Evolutionary conservation across 1,140 invertebrate genomes (phyloP).

Genomic region (Drosophila tristis): DNA sequence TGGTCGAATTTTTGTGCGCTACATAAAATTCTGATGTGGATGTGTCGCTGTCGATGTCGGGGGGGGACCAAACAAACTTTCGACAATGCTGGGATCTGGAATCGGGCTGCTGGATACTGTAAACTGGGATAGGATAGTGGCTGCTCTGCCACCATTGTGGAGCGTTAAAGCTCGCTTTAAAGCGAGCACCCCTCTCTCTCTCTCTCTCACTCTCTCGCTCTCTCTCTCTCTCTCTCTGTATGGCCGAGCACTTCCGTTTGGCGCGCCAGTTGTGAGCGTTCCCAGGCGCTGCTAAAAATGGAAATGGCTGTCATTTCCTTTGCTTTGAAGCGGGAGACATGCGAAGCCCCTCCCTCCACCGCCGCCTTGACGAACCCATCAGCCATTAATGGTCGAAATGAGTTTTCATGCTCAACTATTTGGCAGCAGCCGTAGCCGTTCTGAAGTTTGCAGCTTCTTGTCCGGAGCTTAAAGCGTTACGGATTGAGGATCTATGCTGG

Average conservation of each 20-base stretch:
- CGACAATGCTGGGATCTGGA: slow-evolving; percentile 73
- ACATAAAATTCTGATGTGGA: slow-evolving; percentile 73
- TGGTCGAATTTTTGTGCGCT: slow-evolving; percentile 67
- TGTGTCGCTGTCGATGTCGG: slow-evolving; percentile 20
- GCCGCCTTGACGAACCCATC: not conserved
- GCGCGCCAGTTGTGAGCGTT: slow-evolving; percentile 67
- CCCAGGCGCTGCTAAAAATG: slow-evolving; percentile 61
- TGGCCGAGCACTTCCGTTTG: slow-evolving; percentile 13
- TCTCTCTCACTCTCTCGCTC: slow-evolving; percentile 9
- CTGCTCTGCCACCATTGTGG: slow-evolving; percentile 39
- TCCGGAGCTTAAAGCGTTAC: slow-evolving; percentile 11
- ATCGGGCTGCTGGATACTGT: slow-evolving; percentile 43
- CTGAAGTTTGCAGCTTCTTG: slow-evolving; percentile 43
- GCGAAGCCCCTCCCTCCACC: not conserved
- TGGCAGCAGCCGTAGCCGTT: slow-evolving; percentile 16
- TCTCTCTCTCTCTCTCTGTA: slow-evolving; percentile 10
- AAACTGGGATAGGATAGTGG: slow-evolving; percentile 1
- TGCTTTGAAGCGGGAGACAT: slow-evolving; percentile 46
- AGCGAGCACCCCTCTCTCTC: slow-evolving; percentile 2
- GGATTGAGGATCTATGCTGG: slow-evolving; percentile 4
- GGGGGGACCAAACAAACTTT: slow-evolving; percentile 62
- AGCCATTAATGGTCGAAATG: slow-evolving; percentile 61
- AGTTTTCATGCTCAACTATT: slow-evolving; percentile 64
- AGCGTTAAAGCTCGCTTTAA: slow-evolving; percentile 67
- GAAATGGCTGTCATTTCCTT: slow-evolving; percentile 74